Evolutionary conservation across 2,888 invertebrate species (phyloP).

Genomic region (Tanypteryx hageni): DNA sequence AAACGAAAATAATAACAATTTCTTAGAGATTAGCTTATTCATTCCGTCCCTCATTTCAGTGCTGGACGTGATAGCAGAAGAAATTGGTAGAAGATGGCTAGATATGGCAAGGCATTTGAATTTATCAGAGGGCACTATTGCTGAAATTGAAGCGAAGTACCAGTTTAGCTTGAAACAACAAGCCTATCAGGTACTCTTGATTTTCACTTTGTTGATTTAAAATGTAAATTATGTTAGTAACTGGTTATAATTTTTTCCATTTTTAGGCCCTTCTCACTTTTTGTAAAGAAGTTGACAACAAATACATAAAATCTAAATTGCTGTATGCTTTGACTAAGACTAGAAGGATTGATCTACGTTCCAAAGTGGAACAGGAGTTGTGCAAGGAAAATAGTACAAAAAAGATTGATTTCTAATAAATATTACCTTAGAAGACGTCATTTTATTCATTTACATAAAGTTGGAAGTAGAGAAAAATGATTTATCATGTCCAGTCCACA

Average conservation of each 20-base stretch:
- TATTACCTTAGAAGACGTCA: background rate
- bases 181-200: conserved; percentile 15
- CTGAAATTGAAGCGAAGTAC: conserved; percentile 70
- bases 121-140: conserved; percentile 72
- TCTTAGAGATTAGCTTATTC: background rate
- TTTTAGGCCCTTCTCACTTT: conserved; percentile 4
- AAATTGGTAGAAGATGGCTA: conserved; percentile 72
- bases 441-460: background rate
- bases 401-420: conserved; percentile 2
- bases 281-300: background rate
- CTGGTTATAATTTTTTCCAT: background rate
- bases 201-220: background rate
- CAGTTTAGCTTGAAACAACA: conserved; percentile 66
- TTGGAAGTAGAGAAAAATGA: no score
- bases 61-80: conserved; percentile 65
- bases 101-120: conserved; percentile 71
- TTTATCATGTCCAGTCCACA: no score
- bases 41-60: conserved; percentile 47
- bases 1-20: no score
- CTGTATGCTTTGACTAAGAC: background rate
- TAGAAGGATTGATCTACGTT: conserved; percentile 21
- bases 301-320: background rate
- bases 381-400: conserved; percentile 13
- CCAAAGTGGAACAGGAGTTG: conserved; percentile 26
- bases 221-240: background rate